Percentiles rank a stretch among this genome's conserved stretches.
These are phyloP conservation scores for Ennomos fuscantarius DNA, from an alignment of 2,888 invertebrate species.

Conservation along the genomic window DNA sequence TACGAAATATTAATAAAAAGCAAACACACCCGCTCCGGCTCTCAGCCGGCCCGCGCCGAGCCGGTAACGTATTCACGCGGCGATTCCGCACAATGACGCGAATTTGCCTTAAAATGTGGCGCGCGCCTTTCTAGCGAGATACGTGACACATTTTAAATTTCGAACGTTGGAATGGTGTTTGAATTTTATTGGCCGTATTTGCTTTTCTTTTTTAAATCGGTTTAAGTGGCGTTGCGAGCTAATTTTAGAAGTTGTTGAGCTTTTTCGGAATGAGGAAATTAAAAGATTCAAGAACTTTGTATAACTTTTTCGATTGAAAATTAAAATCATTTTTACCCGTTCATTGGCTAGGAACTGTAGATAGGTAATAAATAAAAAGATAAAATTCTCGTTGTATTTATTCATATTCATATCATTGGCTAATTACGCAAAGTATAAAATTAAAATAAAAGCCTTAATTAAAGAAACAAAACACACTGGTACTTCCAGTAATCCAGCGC, in stretches of 20 bases:
- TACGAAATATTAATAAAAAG: conserved; percentile 37
- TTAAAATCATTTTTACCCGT: too few species aligned
- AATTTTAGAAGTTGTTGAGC: background rate
- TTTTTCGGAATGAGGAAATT: conserved; percentile 2
- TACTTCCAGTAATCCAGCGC: too few species aligned
- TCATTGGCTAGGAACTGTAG: too few species aligned
- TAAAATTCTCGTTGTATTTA: too few species aligned
- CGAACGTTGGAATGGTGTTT: conserved; percentile 38
- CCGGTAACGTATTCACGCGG: conserved; percentile 40
- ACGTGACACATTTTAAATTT: conserved; percentile 52
- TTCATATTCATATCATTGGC: too few species aligned
- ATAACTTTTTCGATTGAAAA: too few species aligned
- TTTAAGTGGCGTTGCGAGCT: conserved; percentile 6
- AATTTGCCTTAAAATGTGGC: conserved; percentile 48
- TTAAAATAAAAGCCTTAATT: too few species aligned
- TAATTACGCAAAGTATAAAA: too few species aligned
- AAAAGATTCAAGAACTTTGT: background rate
- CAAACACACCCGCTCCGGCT: conserved; percentile 16
- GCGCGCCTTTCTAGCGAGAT: conserved; percentile 39
- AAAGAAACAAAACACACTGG: too few species aligned
- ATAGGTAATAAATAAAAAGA: too few species aligned
- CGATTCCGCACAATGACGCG: conserved; percentile 41
- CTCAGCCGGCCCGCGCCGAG: conserved; percentile 19
- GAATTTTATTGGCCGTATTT: conserved; percentile 38
- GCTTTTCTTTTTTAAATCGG: conserved; percentile 30